Evolutionary conservation across 2,888 invertebrate genomes (phyloP), one percentile per base, ranked within the genome.

Genomic region (Pandemis corylana): DNA sequence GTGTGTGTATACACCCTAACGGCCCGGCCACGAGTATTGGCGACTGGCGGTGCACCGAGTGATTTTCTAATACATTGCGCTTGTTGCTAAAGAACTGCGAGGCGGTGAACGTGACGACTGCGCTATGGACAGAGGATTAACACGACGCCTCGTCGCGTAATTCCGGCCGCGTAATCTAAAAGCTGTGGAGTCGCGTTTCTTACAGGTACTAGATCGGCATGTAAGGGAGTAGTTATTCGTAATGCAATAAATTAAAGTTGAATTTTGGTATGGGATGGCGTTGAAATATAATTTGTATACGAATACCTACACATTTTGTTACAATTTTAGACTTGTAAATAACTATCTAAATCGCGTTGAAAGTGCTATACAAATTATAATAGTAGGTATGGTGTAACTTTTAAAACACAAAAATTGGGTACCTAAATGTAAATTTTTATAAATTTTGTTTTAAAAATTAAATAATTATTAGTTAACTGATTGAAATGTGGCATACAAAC

Each of bases 281-380:
- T 36, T 36, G 28, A 36, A 36, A 36, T 36, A 36, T 4, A 36
- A 36, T 36, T 0, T 36, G 28, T 36, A 36, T 4, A 4, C 28
- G 28, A 0, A 36, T 36, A 36, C 28, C 28, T 36, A 36, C 28
- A 36, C 28, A 36, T 36, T 36, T 36, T 36, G 28, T 36, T 36
- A 2, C 2, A 36, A 36, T 36, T 36, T 36, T 36, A 36, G 28
- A 4, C 28, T 4, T 36, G 2, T 36, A 28, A 74, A 74, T 73
- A 64, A 69, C 69, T 51, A 59, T 69, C 64, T 65, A 59, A 73
- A 28, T 56, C 59, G 15, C 49, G 65, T 63, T 59, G 42, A 28
- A 64, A 20, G 42, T 73, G 20, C 36, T 69, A 10, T 49, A 65
- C 20, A 36, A 9, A 36, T 66, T 36, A 36, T 49, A 65, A 1